Evolutionary conservation across 1,140 invertebrate species (phyloP), one percentile per base, ranked within the genome.

Genomic region (Metaphire vulgaris): DNA sequence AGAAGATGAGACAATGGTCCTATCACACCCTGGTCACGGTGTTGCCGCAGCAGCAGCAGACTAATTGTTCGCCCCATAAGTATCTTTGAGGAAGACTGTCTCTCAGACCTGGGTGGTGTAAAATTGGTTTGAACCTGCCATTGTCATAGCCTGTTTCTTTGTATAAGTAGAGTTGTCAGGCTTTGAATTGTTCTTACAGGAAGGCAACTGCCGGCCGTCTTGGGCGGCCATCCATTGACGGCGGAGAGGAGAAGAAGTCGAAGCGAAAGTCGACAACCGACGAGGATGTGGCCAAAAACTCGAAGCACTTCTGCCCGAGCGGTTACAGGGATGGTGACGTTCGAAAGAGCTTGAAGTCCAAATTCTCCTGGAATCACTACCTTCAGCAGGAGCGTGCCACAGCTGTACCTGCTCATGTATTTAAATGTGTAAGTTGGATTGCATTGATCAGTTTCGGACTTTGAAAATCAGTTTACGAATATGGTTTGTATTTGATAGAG

Each of bases 291-390:
- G 29, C 21, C 74, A 77, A 64, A 74, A 29, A 29, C n/a, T n/a
- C 33, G 70, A 26, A 65, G n/a, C 64, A 64, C 66, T 72, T 74
- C 26, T 73, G 15, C 30, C 33, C 28, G 74, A 68, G 71, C 74
- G 70, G 31, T 80, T 80, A 2, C 77, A 83, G 81, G 77, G 70
- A 83, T 81, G 65, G 84, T 81, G 79, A 78, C 77, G 14, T 82
- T 81, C 64, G 78, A 56, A 56, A 56, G 41, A 56, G 41, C 21
- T 56, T 21, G 6, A 56, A 56, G 41, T 56, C 41, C 21, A 56
- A 76, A 21, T 87, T 87, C 81, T 81, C 80, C 15, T 88, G 87
- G 87, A 78, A 80, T 28, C 77, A 81, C 28, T 88, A 88, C 78
- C 78, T 87, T 1, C 81, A 83, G 30, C 78, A 84, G 79, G 82